Base-by-base conservation (phyloP, 2,113 vertebrate species). In the Saguinus midas region DNA sequence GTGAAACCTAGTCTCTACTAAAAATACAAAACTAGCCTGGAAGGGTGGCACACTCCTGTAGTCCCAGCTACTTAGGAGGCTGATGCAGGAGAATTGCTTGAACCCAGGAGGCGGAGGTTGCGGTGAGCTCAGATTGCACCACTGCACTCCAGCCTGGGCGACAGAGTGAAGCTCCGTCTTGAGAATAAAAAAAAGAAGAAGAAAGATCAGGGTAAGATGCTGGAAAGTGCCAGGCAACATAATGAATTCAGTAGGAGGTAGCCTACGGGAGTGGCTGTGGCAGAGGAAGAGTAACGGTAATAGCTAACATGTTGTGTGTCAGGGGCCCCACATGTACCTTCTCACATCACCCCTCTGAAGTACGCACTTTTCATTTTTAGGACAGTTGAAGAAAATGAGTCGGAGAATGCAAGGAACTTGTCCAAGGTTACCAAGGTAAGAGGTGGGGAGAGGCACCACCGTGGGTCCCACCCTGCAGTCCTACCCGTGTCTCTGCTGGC, bases 151-250 rank as follows among this genome's bases (percentile, higher is more conserved):
- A 32, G 61, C 61, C 61, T 64, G 61, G 27, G 61, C 2, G 27
- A 64, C 61, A 64, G 61, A 64, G 61, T 64, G 27, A 64, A 64
- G 29, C 61, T 64, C 61, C 0, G 0, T 64, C 61, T 64, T 64
- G 61, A 4, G 27, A 32, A 64, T 14, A 64, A 32, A 64, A 64
- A 14, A 64, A 64, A 14, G 27, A 64, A 25, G 27, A 12, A 8
- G 25, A 20, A 87, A 3, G 37, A 20, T 82, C 66, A 17, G 58
- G 64, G 16, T 27, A 2, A 91, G 16, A 20, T 12, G 57, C 10
- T 4, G 7, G 1, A 13, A 55, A 18, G 48, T 10, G 27, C 6
- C 1, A 0, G n/a, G n/a, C 40, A 35, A 14, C 4, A 1, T 73
- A 32, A 16, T 9, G 25, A 52, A 27, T 13, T 35, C 12, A 1